These are phyloP conservation scores for Hydrozoanthus gracilis DNA, from an alignment of 92 coral and sea anemone genomes.

Conservation along the genomic window DNA sequence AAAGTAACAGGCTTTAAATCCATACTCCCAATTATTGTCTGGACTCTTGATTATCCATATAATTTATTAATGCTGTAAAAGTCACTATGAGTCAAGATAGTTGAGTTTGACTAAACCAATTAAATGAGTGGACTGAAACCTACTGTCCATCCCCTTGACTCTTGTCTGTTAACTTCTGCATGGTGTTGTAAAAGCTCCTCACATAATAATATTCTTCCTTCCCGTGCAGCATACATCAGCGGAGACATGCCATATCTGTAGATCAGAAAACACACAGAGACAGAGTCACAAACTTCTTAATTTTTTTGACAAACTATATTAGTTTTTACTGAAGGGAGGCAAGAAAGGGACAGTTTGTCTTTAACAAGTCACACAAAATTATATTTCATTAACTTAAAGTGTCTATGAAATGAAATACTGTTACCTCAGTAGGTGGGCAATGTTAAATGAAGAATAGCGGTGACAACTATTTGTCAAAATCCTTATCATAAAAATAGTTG, in stretches of 20 bases:
- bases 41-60: neutral
- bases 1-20: neutral
- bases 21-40: neutral
- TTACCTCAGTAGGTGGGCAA: too few species aligned
- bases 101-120: neutral
- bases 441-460: too few species aligned
- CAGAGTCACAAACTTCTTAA: neutral
- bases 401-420: too few species aligned
- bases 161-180: conserved; percentile 92
- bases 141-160: conserved; percentile 96
- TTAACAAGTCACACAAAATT: too few species aligned
- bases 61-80: neutral
- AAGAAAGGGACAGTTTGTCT: too few species aligned
- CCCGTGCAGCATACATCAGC: conserved; percentile 91
- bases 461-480: too few species aligned
- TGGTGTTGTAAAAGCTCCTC: conserved; percentile 76
- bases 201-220: conserved; percentile 84
- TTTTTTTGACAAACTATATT: too few species aligned
- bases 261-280: neutral
- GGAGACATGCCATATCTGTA: conserved; percentile 95
- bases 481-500: too few species aligned
- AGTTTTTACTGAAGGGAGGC: too few species aligned
- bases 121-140: neutral
- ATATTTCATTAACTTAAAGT: too few species aligned
- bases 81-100: neutral